Evolutionary conservation across 2,888 invertebrate genomes (phyloP).

Genomic region (Drosophila multiciliata): DNA sequence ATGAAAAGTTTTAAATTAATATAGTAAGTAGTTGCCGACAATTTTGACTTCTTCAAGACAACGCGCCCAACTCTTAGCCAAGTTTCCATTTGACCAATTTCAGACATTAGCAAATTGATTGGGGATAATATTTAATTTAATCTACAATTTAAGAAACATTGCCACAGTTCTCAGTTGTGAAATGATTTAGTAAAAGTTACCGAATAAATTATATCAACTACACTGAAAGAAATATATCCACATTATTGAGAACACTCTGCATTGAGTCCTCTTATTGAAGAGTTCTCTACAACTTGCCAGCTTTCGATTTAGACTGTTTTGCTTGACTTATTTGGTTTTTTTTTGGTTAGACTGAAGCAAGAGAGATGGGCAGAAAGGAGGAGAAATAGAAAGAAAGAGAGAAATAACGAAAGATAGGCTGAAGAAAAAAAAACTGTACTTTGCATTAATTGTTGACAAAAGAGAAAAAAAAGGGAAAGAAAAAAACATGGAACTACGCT

Average conservation of each 20-base stretch:
- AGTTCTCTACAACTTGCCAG: not conserved
- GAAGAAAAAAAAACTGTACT: constrained; percentile 7
- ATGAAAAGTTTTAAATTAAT: constrained; percentile 51
- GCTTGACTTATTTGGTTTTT: not conserved
- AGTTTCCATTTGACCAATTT: constrained; percentile 13
- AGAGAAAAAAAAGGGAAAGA: not conserved
- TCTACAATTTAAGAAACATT: not conserved
- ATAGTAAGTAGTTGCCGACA: constrained; percentile 27
- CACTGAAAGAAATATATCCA: not conserved
- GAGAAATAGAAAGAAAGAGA: not conserved
- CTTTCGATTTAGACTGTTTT: not conserved
- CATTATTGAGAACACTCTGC: not conserved
- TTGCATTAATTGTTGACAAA: constrained; percentile 62
- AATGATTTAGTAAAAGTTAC: not conserved
- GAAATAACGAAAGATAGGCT: not conserved
- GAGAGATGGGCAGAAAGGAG: not conserved
- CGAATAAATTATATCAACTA: not conserved
- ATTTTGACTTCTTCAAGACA: constrained; percentile 14
- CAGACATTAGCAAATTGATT: constrained; percentile 5
- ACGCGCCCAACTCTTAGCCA: constrained; percentile 1
- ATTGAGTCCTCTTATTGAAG: not conserved
- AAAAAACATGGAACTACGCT: constrained; percentile 30
- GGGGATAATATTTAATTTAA: not conserved
- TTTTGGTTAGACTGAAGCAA: not conserved
- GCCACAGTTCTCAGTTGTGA: not conserved